Conservation (phyloP, 2,113 vertebrate species). For the Emberiza fucata region DNA sequence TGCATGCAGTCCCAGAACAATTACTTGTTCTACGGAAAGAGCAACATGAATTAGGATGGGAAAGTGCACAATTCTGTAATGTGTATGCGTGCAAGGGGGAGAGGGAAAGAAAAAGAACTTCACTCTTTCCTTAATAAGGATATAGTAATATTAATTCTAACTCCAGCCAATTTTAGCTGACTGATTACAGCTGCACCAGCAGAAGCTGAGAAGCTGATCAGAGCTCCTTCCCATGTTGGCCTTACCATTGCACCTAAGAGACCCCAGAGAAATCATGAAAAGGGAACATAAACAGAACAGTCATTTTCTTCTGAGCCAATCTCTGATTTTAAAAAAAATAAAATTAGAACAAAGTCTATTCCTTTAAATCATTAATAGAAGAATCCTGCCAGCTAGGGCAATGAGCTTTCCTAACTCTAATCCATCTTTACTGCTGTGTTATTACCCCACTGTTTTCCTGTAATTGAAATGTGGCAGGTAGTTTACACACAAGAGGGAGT, state of each 20-base stretch:
- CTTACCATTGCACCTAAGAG: not conserved
- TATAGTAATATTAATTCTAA: not conserved
- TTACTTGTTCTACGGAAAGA: not conserved
- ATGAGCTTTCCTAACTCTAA: slow-evolving; percentile 26
- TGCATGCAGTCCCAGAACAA: not conserved
- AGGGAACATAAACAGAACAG: not conserved
- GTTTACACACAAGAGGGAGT: slow-evolving; percentile 67
- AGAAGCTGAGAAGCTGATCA: not conserved
- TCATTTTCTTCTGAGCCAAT: not conserved
- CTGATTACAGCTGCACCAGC: not conserved
- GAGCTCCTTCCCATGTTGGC: not conserved
- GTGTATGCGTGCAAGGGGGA: fast-evolving
- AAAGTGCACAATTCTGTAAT: not conserved
- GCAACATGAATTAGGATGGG: not conserved
- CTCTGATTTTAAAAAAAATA: not conserved
- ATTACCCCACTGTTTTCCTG: slow-evolving; percentile 38
- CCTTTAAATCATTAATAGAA: slow-evolving; percentile 46
- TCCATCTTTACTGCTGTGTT: slow-evolving; percentile 40
- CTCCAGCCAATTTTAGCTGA: slow-evolving; percentile 6
- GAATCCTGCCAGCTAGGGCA: slow-evolving; percentile 20
- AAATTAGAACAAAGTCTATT: not conserved
- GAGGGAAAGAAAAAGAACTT: not conserved
- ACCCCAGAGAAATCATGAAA: not conserved
- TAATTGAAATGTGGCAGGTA: slow-evolving; percentile 73
- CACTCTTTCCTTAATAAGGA: not conserved